Evolutionary conservation across 2,888 invertebrate genomes (phyloP).

Genomic region (Dynastes maya): DNA sequence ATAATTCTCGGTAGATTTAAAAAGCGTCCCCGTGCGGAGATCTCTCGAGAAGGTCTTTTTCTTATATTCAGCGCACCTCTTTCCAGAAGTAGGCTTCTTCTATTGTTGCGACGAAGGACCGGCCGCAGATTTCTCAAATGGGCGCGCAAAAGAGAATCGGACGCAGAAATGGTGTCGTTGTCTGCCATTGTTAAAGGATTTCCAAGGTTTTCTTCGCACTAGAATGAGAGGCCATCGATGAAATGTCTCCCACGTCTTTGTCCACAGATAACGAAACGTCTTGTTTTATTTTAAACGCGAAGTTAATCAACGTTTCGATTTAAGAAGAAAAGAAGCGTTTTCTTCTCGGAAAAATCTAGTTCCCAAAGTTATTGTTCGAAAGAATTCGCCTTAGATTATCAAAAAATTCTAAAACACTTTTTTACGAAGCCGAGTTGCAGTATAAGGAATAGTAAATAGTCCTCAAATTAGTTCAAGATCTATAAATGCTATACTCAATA

Average conservation of each 20-base stretch:
- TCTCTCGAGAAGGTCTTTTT: constrained; percentile 2
- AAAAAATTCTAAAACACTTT: too few relatives aligned
- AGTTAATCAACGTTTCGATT: too few relatives aligned
- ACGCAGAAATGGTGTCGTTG: constrained; percentile 17
- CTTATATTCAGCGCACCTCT: neutral
- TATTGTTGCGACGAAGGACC: neutral
- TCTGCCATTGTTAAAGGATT: constrained; percentile 25
- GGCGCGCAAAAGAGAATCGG: constrained; percentile 21
- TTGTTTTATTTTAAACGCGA: neutral
- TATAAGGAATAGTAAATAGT: too few relatives aligned
- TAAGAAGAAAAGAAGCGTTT: too few relatives aligned
- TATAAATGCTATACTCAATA: too few relatives aligned
- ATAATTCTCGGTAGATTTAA: constrained; percentile 27
- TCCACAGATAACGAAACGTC: neutral
- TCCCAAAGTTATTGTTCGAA: too few relatives aligned
- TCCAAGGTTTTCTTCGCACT: neutral
- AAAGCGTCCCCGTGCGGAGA: neutral
- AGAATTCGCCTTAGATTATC: too few relatives aligned
- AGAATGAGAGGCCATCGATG: neutral
- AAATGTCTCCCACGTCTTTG: neutral
- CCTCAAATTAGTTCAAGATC: too few relatives aligned
- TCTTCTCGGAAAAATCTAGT: too few relatives aligned
- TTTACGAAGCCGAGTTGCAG: too few relatives aligned
- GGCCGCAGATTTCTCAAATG: constrained; percentile 26
- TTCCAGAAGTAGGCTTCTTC: neutral